Conservation (phyloP, 2,797 vertebrate genomes). For the Acanthurus tractus region DNA sequence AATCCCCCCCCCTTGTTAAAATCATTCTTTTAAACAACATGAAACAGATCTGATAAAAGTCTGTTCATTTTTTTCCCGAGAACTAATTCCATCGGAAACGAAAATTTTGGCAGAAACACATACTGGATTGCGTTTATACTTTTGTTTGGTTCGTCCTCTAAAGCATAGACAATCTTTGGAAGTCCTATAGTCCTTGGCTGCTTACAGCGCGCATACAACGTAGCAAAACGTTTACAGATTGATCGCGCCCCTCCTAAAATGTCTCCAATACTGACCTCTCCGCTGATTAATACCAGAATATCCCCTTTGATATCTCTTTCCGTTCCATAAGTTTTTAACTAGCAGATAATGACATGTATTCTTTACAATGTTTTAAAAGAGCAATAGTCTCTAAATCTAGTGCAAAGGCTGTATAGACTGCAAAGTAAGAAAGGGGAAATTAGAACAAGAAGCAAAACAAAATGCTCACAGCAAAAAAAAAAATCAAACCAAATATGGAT, state of each 20-base stretch:
- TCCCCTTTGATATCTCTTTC: neutral
- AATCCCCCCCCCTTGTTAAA: neutral
- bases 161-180: conserved; percentile 12
- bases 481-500: too few species aligned
- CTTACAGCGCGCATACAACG: too few species aligned
- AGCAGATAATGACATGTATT: neutral
- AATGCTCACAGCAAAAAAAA: too few species aligned
- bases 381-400: neutral
- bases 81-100: neutral
- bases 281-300: neutral
- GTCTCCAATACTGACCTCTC: neutral
- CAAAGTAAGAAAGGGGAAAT: neutral
- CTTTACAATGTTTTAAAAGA: neutral
- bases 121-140: neutral
- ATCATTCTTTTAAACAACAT: neutral
- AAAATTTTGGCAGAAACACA: neutral
- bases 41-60: neutral
- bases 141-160: neutral
- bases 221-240: too few species aligned
- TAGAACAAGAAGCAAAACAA: too few species aligned
- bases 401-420: neutral
- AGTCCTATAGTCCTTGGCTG: neutral
- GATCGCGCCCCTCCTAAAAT: neutral
- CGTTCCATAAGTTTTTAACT: neutral
- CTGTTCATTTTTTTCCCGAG: neutral